Evolutionary conservation across 2,888 invertebrate genomes (phyloP).

Genomic region (Prosopocoilus inquinatus): DNA sequence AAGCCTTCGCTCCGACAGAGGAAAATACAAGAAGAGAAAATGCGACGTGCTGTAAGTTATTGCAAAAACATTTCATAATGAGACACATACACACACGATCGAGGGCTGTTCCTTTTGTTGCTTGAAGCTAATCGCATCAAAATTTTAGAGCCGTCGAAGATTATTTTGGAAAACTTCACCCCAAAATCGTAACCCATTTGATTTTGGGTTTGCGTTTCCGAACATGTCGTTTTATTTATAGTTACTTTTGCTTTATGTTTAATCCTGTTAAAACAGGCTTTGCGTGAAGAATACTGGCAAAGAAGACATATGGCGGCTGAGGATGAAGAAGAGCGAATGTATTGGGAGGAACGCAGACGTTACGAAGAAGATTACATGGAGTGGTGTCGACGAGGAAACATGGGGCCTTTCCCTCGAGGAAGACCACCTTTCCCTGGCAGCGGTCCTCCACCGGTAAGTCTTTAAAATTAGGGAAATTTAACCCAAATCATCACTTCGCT

Average conservation of each 20-base stretch:
- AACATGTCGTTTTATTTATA: background rate
- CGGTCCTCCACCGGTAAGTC: constrained; percentile 50
- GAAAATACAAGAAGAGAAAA: constrained; percentile 81
- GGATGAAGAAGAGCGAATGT: constrained; percentile 79
- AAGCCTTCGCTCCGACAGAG: constrained; percentile 89
- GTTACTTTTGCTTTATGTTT: background rate
- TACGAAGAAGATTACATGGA: constrained; percentile 75
- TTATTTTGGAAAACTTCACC: constrained; percentile 37
- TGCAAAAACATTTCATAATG: background rate
- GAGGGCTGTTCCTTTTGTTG: constrained; percentile 42
- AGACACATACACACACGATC: constrained; percentile 1
- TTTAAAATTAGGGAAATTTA: no score
- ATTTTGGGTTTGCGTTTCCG: constrained; percentile 4
- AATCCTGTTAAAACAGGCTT: constrained; percentile 45
- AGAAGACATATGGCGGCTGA: constrained; percentile 63
- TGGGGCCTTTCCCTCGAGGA: constrained; percentile 53
- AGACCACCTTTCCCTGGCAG: constrained; percentile 48
- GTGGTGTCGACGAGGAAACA: constrained; percentile 67
- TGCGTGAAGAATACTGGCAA: constrained; percentile 67
- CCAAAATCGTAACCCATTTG: constrained; percentile 8
- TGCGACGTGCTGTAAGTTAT: constrained; percentile 67
- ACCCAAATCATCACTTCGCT: background rate
- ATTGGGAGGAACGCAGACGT: constrained; percentile 82
- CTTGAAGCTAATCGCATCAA: constrained; percentile 32
- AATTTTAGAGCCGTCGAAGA: constrained; percentile 42